Percentiles rank a stretch among this genome's conserved stretches.
Evolutionary conservation across 2,797 vertebrate genomes (phyloP).

Genomic region (Sorex maritimensis): DNA sequence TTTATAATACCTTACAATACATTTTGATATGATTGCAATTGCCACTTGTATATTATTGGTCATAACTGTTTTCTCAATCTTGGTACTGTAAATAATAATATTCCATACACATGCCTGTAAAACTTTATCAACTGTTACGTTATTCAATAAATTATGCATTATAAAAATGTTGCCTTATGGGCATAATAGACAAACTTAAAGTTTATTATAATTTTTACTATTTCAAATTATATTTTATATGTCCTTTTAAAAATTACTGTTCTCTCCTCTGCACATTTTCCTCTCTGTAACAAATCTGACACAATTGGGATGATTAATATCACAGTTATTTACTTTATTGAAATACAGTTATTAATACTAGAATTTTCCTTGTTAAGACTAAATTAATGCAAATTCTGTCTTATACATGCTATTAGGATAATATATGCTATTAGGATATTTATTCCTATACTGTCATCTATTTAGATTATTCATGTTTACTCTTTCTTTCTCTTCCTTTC

Average conservation of each 20-base stretch:
- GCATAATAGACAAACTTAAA: background rate
- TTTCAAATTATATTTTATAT: background rate
- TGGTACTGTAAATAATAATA: background rate
- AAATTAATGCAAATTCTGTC: background rate
- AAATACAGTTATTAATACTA: background rate
- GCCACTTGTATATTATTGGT: background rate
- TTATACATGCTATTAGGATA: background rate
- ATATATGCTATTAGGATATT: background rate
- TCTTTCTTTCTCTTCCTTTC: too few species aligned
- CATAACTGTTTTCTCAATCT: background rate
- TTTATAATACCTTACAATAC: background rate
- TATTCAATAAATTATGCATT: constrained; percentile 3
- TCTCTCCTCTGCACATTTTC: background rate
- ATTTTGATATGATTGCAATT: background rate
- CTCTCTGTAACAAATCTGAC: background rate
- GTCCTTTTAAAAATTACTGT: background rate
- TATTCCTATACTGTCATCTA: background rate
- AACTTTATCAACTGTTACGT: background rate
- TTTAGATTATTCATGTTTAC: too few species aligned
- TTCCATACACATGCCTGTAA: background rate
- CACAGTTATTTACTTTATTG: background rate
- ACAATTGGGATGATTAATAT: too few species aligned
- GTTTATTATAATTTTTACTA: background rate
- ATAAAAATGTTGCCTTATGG: too few species aligned
- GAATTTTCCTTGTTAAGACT: background rate